Evolutionary conservation across 2,113 vertebrate species (phyloP), one percentile per base, ranked within the genome.

Genomic region (Australoheros scitulus): DNA sequence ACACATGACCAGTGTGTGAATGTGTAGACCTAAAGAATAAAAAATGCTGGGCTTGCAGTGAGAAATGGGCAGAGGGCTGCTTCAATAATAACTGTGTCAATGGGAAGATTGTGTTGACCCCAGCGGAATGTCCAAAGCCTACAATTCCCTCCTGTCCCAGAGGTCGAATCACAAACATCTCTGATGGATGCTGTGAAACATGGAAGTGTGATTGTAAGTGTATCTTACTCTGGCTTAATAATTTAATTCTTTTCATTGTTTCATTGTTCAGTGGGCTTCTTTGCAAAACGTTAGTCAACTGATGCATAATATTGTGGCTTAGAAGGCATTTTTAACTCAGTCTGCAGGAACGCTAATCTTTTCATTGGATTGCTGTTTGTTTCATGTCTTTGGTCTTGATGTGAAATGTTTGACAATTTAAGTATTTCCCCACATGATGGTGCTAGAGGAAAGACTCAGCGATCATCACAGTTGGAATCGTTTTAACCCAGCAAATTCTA

Each of bases 171-270:
- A 78, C 34, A 9, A 88, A 83, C 13, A 88, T 95, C 34, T 80
- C 14, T 3, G 89, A 95, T 41, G 91, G 86, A 64, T 96, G 95
- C 90, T 95, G 95, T 90, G 83, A 92, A 43, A 87, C 36, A 22
- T 92, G 81, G 81, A 74, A 84, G 29, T 96, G 96, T 90, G 88
- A 95, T 76, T 96, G 96, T 95, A 79, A 95, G 96, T 95, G 59
- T 50, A 55, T 41, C 29, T 5, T 4, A 0, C 5, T 57, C 22
- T 52, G 7, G 24, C 1, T 68, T 56, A 36, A n/a, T 36, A 34
- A n/a, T 14, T 38, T 64, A 13, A 11, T 17, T 64, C n/a, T 7
- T n/a, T 38, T 22, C 34, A 34, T 64, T 24, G 36, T n/a, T 38
- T 22, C 34, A 34, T 64, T 24, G 36, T 9, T 65, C 22, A 22